Conservation (phyloP, 2,113 vertebrate genomes). For the Lampris incognitus region DNA sequence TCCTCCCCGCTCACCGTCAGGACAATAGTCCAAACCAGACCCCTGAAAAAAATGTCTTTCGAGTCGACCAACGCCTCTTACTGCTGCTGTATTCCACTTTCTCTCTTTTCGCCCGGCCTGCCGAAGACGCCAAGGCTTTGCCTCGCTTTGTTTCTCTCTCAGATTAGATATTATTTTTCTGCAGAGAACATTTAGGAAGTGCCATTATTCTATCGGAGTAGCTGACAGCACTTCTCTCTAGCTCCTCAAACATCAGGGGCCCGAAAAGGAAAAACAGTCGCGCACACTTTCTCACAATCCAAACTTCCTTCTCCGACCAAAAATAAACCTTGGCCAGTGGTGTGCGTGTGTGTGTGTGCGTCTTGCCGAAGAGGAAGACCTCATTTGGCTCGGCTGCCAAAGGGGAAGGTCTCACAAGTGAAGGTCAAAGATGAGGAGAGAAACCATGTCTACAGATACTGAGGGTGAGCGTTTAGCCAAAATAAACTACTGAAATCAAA, state of each 20-base stretch:
- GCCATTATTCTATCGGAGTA: slow-evolving; percentile 55
- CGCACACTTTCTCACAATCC: slow-evolving; percentile 53
- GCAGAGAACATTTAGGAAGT: slow-evolving; percentile 38
- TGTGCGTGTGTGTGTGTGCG: slow-evolving; percentile 47
- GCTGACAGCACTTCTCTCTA: slow-evolving; percentile 41
- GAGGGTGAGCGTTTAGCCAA: slow-evolving; percentile 57
- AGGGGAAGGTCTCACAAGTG: slow-evolving; percentile 34
- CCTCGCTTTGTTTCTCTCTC: slow-evolving; percentile 14
- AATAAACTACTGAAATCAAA: slow-evolving; percentile 64
- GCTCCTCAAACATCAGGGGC: slow-evolving; percentile 47
- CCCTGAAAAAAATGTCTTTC: too few relatives aligned
- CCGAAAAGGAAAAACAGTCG: slow-evolving; percentile 45
- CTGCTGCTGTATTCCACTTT: not conserved
- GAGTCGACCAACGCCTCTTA: too few relatives aligned
- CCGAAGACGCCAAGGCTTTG: not conserved
- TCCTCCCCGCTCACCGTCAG: too few relatives aligned
- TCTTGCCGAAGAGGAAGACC: slow-evolving; percentile 52
- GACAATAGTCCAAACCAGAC: too few relatives aligned
- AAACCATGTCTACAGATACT: slow-evolving; percentile 36
- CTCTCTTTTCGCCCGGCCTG: not conserved
- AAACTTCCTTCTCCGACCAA: slow-evolving; percentile 58
- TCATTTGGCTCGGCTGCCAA: slow-evolving; percentile 44
- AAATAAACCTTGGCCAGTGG: slow-evolving; percentile 61
- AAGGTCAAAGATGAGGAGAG: slow-evolving; percentile 67
- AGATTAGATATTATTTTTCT: slow-evolving; percentile 53